Base-by-base conservation (phyloP, 2,888 invertebrate species). In the Dexiosoma caninum region DNA sequence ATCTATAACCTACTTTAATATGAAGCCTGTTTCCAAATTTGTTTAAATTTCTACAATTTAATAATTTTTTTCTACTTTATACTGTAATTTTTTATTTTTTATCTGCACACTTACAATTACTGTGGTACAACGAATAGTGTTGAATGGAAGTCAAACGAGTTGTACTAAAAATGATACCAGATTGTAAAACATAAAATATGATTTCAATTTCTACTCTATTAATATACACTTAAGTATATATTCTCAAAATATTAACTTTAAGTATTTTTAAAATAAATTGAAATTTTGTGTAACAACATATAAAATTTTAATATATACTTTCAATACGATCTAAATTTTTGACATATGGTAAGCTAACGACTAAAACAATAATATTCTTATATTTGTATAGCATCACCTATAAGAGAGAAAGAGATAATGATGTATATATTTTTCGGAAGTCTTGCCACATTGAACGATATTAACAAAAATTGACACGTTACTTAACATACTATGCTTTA, bases 1-100 rank as follows among this genome's bases (percentile, higher is more conserved):
- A 23, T 7, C 0, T 44, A 57, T 23, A 30, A 70, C 81, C 14
- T 51, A 78, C 64, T 21, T 49, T 30, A 19, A 10, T 2, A 23
- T 83, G 83, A 67, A 84, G 83, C 80, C 84, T 81, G 62, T n/a
- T 71, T 30, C 81, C 76, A 85, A 81, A 84, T 84, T 85, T 83
- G 66, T 79, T 40, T 51, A 82, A 84, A 84, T 85, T 60, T 72
- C 70, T 82, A 77, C 79, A 55, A 83, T 76, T 86, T 81, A 57
- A 69, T 67, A 72, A 79, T 42, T 82, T 83, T 80, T 66, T 82
- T 64, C 57, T 55, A 75, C 79, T 85, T 74, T 82, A 71, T 49
- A 75, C 30, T n/a, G 4, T 4, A 55, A 40, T 19, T 42, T 64
- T 51, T 44, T 46, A 51, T 53, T 40, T 72, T 64, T 64, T 59